phyloP scores from a whole-genome alignment of 2,797 vertebrate genomes.

The Thaleichthys pacificus region DNA sequence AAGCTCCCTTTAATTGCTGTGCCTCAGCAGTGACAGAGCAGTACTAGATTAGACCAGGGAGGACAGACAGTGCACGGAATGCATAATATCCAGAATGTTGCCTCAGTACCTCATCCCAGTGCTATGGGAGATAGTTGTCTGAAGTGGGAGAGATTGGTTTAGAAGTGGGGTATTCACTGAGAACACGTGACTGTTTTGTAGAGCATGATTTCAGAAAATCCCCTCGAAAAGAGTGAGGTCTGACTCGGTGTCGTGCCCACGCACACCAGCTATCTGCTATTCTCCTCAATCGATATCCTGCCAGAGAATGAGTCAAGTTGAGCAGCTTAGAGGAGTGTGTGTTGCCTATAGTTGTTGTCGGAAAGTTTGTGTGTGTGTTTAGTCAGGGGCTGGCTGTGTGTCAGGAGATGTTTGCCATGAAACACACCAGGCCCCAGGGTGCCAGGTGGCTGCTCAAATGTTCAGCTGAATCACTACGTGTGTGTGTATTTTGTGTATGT shows the following conservation, averaged over 20 bases:
- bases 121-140: constrained; percentile 50
- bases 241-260: constrained; percentile 32
- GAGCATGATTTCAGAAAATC: background rate
- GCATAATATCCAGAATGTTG: constrained; percentile 29
- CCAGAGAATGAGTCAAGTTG: constrained; percentile 55
- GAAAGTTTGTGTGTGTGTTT: background rate
- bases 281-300: constrained; percentile 66
- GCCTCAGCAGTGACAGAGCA: constrained; percentile 55
- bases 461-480: constrained; percentile 37
- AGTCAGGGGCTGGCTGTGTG: constrained; percentile 22
- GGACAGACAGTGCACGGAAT: constrained; percentile 52
- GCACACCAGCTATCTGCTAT: constrained; percentile 62
- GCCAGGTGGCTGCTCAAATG: constrained; percentile 62
- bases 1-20: constrained; percentile 66
- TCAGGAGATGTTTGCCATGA: constrained; percentile 48
- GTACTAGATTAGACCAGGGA: constrained; percentile 58
- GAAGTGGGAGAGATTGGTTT: constrained; percentile 49
- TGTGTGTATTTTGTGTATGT: constrained; percentile 7
- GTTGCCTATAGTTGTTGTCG: background rate
- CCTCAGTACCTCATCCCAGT: constrained; percentile 2
- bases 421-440: constrained; percentile 48
- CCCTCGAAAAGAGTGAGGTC: background rate
- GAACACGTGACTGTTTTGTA: background rate
- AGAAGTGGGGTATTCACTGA: background rate
- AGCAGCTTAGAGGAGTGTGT: constrained; percentile 26